Base-by-base conservation (phyloP, 1,140 invertebrate species). In the Glossosoma conforme region DNA sequence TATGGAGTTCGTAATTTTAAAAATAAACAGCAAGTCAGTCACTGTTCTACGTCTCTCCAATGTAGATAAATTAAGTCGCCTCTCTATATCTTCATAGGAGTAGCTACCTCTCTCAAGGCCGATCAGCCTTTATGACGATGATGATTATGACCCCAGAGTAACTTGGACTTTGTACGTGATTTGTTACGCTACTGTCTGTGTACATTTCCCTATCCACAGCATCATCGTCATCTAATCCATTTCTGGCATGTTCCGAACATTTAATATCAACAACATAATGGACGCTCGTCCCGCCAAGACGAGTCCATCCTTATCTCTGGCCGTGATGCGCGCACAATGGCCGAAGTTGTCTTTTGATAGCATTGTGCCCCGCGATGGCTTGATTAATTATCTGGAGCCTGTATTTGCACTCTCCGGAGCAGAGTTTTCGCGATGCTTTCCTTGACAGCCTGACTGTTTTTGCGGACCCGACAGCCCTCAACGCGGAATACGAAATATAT, bases 311-410 rank as follows among this genome's bases (percentile, higher is more conserved):
- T 44, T 56, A 56, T 56, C 53, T 55, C 51, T 48, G 51, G 54
- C 17, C 40, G 44, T 56, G 54, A 56, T 56, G 54, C 19, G 42
- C 21, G 44, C 48, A 56, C 54, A 56, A 56, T 36, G 49, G 54
- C 33, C 54, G 54, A 56, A 56, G 54, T 56, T 56, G 54, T 56
- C 54, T 56, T 56, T 56, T 56, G 54, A 56, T 52, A 56, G 52
- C 54, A 56, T 56, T 56, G 54, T 56, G 48, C 54, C 22, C 14
- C 21, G 28, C 48, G 38, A 24, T 44, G 54, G 52, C 54, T 56
- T 56, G 54, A 56, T 56, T 56, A 56, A 56, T 56, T 56, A 38
- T 38, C 11, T 47, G 44, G 40, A 51, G 40, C 44, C 45, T 42
- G 33, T 51, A 40, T 51, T 56, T 51, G 46, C 54, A 46, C 49